Evolutionary conservation across 2,888 invertebrate genomes (phyloP).

Genomic region (Drosophila barbarae): DNA sequence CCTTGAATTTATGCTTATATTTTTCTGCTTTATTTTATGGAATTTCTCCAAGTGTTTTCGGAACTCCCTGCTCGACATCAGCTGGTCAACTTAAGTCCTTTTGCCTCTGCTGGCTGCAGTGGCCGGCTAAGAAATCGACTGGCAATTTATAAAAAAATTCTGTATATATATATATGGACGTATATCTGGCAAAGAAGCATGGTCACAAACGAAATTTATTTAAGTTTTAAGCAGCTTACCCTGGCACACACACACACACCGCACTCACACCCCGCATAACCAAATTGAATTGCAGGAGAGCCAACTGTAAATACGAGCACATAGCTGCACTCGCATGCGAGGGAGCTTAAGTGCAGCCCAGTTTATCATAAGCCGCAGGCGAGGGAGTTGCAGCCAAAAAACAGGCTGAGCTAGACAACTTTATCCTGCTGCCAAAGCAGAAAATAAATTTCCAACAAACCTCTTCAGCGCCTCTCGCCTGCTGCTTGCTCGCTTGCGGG

Average conservation of each 20-base stretch:
- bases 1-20: neutral
- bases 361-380: slow-evolving; percentile 52
- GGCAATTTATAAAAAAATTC: slow-evolving; percentile 38
- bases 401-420: slow-evolving; percentile 46
- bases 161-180: neutral
- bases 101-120: slow-evolving; percentile 17
- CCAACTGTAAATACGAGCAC: slow-evolving; percentile 36
- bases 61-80: slow-evolving; percentile 17
- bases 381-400: slow-evolving; percentile 24
- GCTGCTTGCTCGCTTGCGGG: slow-evolving; percentile 31
- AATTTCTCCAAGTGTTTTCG: neutral
- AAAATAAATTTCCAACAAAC: slow-evolving; percentile 51
- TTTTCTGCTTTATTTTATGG: neutral
- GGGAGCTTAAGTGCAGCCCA: slow-evolving; percentile 44
- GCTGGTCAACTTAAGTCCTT: slow-evolving; percentile 26
- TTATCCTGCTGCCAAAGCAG: slow-evolving; percentile 53
- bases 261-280: slow-evolving; percentile 7
- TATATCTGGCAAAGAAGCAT: slow-evolving; percentile 12
- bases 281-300: slow-evolving; percentile 60
- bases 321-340: slow-evolving; percentile 28
- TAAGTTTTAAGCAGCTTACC: slow-evolving; percentile 64
- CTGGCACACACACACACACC: slow-evolving; percentile 1
- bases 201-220: slow-evolving; percentile 50
- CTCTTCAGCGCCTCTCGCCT: slow-evolving; percentile 5
- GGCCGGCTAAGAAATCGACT: slow-evolving; percentile 38